phyloP scores from a whole-genome alignment of 2,797 vertebrate genomes.

The Xiphophorus birchmanni region DNA sequence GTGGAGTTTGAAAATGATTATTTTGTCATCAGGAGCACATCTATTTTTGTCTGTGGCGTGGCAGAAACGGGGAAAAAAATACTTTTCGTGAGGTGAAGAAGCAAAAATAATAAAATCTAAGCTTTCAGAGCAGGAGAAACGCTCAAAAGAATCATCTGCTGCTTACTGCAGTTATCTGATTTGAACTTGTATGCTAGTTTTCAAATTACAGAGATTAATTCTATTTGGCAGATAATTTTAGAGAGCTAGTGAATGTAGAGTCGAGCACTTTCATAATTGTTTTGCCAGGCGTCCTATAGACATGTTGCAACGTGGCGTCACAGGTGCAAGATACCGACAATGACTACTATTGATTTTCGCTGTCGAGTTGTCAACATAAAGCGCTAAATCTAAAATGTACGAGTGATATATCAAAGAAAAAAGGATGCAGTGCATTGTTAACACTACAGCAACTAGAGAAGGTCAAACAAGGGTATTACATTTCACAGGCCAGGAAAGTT shows the following conservation, averaged over 20 bases:
- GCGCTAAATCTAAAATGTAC: no score
- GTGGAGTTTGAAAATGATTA: conserved; percentile 31
- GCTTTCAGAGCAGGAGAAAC: conserved; percentile 12
- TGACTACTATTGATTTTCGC: no score
- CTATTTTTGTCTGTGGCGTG: conserved; percentile 45
- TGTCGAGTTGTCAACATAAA: no score
- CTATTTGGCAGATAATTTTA: neutral
- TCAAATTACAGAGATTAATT: neutral
- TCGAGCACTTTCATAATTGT: neutral
- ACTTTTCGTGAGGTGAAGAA: neutral
- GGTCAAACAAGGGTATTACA: no score
- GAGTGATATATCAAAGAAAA: no score
- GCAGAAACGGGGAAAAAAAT: neutral
- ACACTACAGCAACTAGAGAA: no score
- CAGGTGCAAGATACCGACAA: no score
- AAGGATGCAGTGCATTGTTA: no score
- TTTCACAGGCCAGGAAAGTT: no score
- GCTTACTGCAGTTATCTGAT: neutral
- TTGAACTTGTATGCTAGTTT: neutral
- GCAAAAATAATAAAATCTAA: conserved; percentile 4
- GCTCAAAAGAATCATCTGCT: neutral
- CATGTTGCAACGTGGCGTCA: no score
- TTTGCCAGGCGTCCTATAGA: neutral
- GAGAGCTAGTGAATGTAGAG: neutral
- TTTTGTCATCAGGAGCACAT: conserved; percentile 21